phyloP scores from a whole-genome alignment of 2,113 vertebrate species.

The Dolichotis patagonum region DNA sequence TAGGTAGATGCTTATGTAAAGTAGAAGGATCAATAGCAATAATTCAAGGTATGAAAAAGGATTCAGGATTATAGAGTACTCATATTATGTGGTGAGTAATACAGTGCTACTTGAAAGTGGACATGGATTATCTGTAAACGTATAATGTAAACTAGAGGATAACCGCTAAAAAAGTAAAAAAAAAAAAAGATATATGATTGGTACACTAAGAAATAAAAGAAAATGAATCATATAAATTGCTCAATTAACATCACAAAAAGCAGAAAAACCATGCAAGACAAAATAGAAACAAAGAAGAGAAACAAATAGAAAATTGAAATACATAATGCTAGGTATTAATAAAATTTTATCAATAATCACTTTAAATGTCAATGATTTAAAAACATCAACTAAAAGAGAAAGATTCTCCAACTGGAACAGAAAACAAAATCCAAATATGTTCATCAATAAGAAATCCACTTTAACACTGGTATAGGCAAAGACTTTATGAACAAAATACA shows the following conservation, averaged over 20 bases:
- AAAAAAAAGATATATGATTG: background rate
- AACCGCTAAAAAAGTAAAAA: background rate
- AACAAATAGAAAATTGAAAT: background rate
- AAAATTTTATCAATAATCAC: background rate
- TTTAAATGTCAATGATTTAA: background rate
- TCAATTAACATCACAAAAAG: constrained; percentile 12
- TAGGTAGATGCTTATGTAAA: background rate
- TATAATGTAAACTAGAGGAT: background rate
- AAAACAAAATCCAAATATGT: background rate
- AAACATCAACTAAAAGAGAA: background rate
- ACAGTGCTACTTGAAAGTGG: constrained; percentile 24
- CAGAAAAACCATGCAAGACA: constrained; percentile 38
- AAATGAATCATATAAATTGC: constrained; percentile 33
- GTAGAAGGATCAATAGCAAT: background rate
- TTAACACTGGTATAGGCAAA: background rate
- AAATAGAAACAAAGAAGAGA: background rate
- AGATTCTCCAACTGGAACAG: background rate
- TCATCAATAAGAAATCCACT: background rate
- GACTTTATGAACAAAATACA: too few relatives aligned
- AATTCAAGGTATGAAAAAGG: background rate
- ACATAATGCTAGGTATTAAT: background rate
- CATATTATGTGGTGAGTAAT: background rate
- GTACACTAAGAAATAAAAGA: constrained; percentile 17
- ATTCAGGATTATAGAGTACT: background rate
- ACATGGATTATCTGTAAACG: background rate